Evolutionary conservation across 2,888 invertebrate species (phyloP), one percentile per base, ranked within the genome.

Genomic region (Adela reaumurella): DNA sequence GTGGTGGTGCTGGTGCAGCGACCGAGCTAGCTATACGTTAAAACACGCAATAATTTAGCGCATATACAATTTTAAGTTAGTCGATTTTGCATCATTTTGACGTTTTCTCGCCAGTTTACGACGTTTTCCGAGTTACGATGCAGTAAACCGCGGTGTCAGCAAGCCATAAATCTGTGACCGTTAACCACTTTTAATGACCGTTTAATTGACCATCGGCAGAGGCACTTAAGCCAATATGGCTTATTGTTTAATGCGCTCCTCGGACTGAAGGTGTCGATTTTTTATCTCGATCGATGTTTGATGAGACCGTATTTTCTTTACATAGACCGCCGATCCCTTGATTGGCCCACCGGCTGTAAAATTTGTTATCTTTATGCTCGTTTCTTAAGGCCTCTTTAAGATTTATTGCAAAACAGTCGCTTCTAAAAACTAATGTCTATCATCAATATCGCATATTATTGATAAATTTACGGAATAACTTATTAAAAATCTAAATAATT

Each of bases 91-190:
- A 35, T 35, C 35, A 35, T 35, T 35, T 35, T 35, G 35, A 35
- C 35, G 35, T 35, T 35, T 35, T 35, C 35, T 14, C 35, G 46
- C 49, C 19, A 17, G 60, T 69, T 69, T 66, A 69, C 66, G 67
- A 64, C 58, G 55, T 63, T 62, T 65, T 59, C 65, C 67, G 62
- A 71, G 65, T 70, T 69, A 69, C 60, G 65, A 64, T 61, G 60
- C 61, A 58, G 65, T 71, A 69, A 72, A 68, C 58, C 58, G 61
- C 57, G 59, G 60, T 62, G 63, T 65, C 62, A 62, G 60, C 57
- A 65, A 66, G 65, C 62, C 59, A 60, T 59, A 58, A 59, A 60
- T 62, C 62, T 54, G 56, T 57, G 62, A 57, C 62, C 61, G 61
- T 62, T 62, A 62, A 63, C 58, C 61, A 59, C 57, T 59, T 60